Base-by-base conservation (phyloP, 2,797 vertebrate species). In the Chaetophractus vellerosus region DNA sequence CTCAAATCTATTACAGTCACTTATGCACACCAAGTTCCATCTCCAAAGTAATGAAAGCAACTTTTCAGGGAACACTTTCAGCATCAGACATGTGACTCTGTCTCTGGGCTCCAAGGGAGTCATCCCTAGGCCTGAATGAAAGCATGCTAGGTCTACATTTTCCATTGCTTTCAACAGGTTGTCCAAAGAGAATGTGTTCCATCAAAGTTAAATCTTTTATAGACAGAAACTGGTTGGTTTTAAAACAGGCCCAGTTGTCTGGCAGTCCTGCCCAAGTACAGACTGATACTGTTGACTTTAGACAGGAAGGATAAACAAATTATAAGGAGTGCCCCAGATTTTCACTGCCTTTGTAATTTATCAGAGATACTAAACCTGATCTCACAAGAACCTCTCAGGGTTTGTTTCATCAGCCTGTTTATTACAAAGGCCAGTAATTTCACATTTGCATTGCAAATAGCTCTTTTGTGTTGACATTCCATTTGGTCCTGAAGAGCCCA, bases 401-500 rank as follows among this genome's bases (percentile, higher is more conserved):
- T 68, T 90, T 83, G 33, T 64, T 69, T 55, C 75, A 57, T 75
- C 45, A 10, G 88, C 55, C 76, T 52, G 88, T 80, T 72, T 81
- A 92, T 90, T 80, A 76, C 91, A 88, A 79, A 94, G 78, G 55
- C 96, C 90, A 81, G 59, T 41, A 86, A 28, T 52, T 81, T 93
- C 59, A 23, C 21, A 88, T 95, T 90, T 92, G 89, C 93, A 93
- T 61, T 96, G 93, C 93, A 94, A 92, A 96, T 96, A 69, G 52
- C 26, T 69, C 90, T 71, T 81, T 59, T 48, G 41, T 92, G 86
- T 88, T 84, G 91, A 90, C 68, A 92, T 95, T 92, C 68, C 91
- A 85, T 93, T 96, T 81, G 55, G 68, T 88, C 74, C 92, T 90
- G 78, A 96, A 95, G 87, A 69, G 52, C 78, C 93, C 61, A n/a